Evolutionary conservation across 2,113 vertebrate genomes (phyloP), one percentile per base, ranked within the genome.

Genomic region (Oreochromis niloticus): DNA sequence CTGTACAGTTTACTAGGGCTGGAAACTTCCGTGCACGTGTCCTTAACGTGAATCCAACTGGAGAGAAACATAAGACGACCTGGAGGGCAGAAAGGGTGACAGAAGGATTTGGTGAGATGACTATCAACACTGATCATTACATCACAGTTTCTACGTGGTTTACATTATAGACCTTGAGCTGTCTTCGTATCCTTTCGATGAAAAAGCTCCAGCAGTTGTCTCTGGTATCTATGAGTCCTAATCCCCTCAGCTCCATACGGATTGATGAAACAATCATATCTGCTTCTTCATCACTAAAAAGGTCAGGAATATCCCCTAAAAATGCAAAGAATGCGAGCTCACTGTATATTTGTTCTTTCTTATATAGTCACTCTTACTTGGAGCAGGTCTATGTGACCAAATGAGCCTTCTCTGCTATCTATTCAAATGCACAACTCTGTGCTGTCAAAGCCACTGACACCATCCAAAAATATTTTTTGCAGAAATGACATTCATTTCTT

Each of bases 191-290:
- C 86, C 97, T 88, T 7, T 97, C 97, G 80, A 97, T 97, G 87
- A 97, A 98, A 94, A 96, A 97, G 80, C 94, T 94, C 95, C 94
- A 96, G 91, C 82, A 95, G 89, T 96, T 97, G 86, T 97, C 96
- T 91, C 96, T 95, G 22, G 91, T 96, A 90, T 95, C 96, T 81
- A 94, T 91, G 75, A 96, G 86, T 56, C 94, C 92, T 71, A 97
- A 89, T 36, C 91, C 95, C 84, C 96, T 83, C 32, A 97, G 94
- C 93, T 97, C 96, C 93, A 95, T 91, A 9, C 95, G 95, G 88
- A 95, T 92, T 6, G 96, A 97, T 24, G 95, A 89, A 88, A 97
- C 88, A 3, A 96, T 94, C 91, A 82, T 96, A 52, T 96, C 94
- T 59, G 93, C 82, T 84, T 97, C 95, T 30, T 96, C 95, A 91